Evolutionary conservation across 1,140 invertebrate genomes (phyloP).

Genomic region (Diplogasteroides magnus): DNA sequence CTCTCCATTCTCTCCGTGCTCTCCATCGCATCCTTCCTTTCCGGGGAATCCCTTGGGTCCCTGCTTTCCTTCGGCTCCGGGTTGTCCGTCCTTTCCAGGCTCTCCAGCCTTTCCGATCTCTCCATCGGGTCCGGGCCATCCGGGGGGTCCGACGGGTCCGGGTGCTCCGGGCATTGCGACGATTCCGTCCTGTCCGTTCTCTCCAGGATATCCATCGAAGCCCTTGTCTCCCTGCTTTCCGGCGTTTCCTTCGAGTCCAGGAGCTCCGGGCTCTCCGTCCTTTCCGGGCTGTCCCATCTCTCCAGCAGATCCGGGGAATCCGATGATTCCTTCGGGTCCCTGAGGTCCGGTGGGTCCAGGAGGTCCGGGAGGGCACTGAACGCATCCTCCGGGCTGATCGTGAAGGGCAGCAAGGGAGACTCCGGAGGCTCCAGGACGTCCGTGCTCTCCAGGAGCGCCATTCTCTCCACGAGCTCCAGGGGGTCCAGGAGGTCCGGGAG

Average conservation of each 20-base stretch:
- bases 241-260: background rate
- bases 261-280: background rate
- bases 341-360: background rate
- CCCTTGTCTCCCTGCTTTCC: background rate
- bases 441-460: conserved; percentile 14
- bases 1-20: background rate
- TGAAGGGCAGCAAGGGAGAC: conserved; percentile 8
- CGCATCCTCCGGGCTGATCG: conserved; percentile 17
- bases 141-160: background rate
- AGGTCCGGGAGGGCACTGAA: conserved; percentile 1
- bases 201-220: background rate
- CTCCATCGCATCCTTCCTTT: background rate
- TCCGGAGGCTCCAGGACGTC: conserved; percentile 17
- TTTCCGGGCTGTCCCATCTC: background rate
- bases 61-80: background rate
- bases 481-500: conserved; percentile 21
- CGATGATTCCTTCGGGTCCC: background rate
- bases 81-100: background rate
- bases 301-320: background rate
- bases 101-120: background rate
- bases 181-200: background rate
- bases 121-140: background rate
- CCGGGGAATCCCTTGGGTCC: conserved; percentile 1
- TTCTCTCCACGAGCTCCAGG: conserved; percentile 19
- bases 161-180: background rate